A percentile compares a stretch with the other conserved stretches of the same genome.
Conservation (phyloP, 2,888 invertebrate genomes). For the Agonopterix alstromeriana region DNA sequence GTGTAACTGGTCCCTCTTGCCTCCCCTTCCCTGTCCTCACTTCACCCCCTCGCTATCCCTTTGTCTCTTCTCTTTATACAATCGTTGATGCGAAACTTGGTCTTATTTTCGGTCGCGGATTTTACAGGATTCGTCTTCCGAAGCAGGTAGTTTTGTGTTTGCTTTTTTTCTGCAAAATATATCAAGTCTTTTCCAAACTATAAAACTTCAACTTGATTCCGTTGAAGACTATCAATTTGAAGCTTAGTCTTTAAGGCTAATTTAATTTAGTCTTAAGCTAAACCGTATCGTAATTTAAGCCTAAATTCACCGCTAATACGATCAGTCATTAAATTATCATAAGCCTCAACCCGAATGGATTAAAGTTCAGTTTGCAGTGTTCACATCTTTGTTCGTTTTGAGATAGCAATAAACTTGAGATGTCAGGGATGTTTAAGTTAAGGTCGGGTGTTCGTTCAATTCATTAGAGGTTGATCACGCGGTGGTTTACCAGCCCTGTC, state of each 20-base stretch:
- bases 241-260: too few species aligned
- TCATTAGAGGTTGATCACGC: conserved; percentile 41
- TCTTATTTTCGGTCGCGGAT: conserved; percentile 60
- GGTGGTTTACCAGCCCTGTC: conserved; percentile 44
- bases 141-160: conserved; percentile 31
- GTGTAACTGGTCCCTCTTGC: conserved; percentile 55
- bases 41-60: conserved; percentile 42
- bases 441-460: conserved; percentile 32
- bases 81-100: conserved; percentile 52
- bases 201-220: too few species aligned
- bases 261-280: conserved; percentile 11
- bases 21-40: conserved; percentile 22
- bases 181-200: background rate
- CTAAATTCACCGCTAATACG: conserved; percentile 13
- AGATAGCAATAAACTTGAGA: too few species aligned
- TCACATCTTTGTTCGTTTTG: too few species aligned
- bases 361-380: background rate
- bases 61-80: conserved; percentile 68
- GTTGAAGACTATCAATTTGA: too few species aligned
- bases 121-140: conserved; percentile 36
- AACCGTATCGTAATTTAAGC: conserved; percentile 14
- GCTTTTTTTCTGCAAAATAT: conserved; percentile 15
- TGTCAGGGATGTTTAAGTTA: conserved; percentile 13
- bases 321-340: conserved; percentile 26
- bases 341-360: conserved; percentile 15